These are phyloP conservation scores for Coregonus clupeaformis DNA, from an alignment of 2,113 vertebrate genomes.

Conservation along the genomic window DNA sequence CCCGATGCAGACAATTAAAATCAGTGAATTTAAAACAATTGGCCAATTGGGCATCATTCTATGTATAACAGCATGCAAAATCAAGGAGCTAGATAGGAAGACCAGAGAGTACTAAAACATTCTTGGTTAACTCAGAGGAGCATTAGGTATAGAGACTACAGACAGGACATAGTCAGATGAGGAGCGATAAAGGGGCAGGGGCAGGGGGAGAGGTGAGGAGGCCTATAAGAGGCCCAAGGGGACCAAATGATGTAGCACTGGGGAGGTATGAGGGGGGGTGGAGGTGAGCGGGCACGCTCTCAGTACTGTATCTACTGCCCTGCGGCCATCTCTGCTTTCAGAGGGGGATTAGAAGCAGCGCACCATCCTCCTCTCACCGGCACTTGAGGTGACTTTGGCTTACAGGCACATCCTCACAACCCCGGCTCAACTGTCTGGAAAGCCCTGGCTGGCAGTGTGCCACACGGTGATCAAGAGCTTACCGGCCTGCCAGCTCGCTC, in stretches of 20 bases:
- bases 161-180: conserved; percentile 7
- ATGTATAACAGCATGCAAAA: not conserved
- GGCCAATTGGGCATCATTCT: not conserved
- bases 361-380: conserved; percentile 35
- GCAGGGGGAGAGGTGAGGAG: not conserved
- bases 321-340: conserved; percentile 1
- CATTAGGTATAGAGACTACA: conserved; percentile 10
- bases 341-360: conserved; percentile 14
- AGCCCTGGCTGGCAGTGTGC: conserved; percentile 28
- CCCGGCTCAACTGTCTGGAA: conserved; percentile 26
- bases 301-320: too few relatives aligned
- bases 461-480: conserved; percentile 24
- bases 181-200: not conserved
- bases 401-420: conserved; percentile 34
- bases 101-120: not conserved
- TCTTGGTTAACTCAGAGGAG: not conserved
- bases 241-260: conserved; percentile 18
- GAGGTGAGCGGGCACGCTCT: too few relatives aligned
- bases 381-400: conserved; percentile 53
- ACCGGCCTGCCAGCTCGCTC: conserved; percentile 10
- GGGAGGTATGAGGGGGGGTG: conserved; percentile 16
- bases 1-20: not conserved
- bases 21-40: not conserved
- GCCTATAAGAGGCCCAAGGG: not conserved
- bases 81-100: not conserved